These are phyloP conservation scores for Nothocercus nigrocapillus DNA, from an alignment of 2,113 vertebrate species.

Conservation along the genomic window DNA sequence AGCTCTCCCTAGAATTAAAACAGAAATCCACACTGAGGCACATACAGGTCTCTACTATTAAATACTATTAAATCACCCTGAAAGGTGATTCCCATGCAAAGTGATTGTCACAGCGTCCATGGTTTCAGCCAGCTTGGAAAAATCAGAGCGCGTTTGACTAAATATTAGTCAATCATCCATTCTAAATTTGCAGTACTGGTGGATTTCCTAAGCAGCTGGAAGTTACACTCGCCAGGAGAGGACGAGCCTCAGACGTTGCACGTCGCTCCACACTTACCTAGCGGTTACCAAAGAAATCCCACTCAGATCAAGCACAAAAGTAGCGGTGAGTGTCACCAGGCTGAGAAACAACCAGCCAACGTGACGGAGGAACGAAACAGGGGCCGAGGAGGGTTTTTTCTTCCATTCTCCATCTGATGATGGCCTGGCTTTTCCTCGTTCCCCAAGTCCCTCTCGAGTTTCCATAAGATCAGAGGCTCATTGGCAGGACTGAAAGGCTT, in stretches of 20 bases:
- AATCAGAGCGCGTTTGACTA: background rate
- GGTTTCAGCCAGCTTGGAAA: background rate
- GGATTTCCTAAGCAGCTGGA: background rate
- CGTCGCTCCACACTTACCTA: fast-evolving
- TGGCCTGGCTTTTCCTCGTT: background rate
- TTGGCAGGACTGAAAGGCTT: background rate
- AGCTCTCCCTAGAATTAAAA: background rate
- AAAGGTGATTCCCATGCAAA: background rate
- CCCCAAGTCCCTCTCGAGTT: background rate
- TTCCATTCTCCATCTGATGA: background rate
- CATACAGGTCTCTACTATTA: background rate
- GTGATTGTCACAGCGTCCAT: background rate
- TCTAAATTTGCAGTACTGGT: background rate
- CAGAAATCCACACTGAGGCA: background rate
- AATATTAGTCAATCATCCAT: background rate
- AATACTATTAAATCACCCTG: background rate
- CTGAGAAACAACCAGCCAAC: background rate
- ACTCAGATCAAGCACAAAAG: fast-evolving
- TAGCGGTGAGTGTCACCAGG: background rate
- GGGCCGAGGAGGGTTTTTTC: background rate
- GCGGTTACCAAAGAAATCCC: background rate
- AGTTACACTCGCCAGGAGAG: background rate
- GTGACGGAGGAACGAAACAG: background rate
- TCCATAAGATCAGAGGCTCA: background rate
- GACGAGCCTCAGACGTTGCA: background rate